Base-by-base conservation (phyloP, 2,113 vertebrate genomes). In the Pseudorasbora parva region DNA sequence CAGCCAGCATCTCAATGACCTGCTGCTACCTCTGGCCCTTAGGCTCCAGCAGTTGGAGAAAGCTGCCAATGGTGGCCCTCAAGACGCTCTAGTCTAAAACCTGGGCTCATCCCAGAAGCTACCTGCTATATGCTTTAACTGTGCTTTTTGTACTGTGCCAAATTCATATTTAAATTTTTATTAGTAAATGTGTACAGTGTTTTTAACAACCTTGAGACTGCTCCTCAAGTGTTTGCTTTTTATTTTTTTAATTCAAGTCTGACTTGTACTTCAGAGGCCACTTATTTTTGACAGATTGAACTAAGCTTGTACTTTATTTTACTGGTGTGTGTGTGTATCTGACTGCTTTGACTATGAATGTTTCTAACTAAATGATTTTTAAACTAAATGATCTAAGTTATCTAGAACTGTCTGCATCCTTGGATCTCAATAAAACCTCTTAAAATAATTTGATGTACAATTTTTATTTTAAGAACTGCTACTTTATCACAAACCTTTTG, bases 21-120 rank as follows among this genome's bases (percentile, higher is more conserved):
- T 95, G 59, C 90, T 95, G 86, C 88, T 95, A 37, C 94, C 94
- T 0, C 86, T 95, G 69, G 93, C 93, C 7, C 88, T 94, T 27
- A 91, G 92, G 57, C 91, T 95, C 56, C 91, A 93, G 90, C 92
- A 92, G 74, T 87, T 94, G 87, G 94, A 94, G 80, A 87, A 87
- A 2, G 77, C 82, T 76, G 66, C 43, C 62, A 86, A 64, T 45
- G 25, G 45, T 19, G 89, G 86, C 54, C 79, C 82, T 21, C 86
- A 86, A 54, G 76, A 88, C 5, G 47, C 88, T 59, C 91, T 89
- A 87, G 90, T 19, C 71, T 27, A 7, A 64, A 15, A n/a, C 62
- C 84, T 77, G 51, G 84, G 9, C 11, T 78, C 4, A 41, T 41
- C 11, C 19, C 3, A 3, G 7, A 45, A 62, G 43, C 73, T 56